phyloP scores from a whole-genome alignment of 2,888 invertebrate genomes.

The Myopa testacea region DNA sequence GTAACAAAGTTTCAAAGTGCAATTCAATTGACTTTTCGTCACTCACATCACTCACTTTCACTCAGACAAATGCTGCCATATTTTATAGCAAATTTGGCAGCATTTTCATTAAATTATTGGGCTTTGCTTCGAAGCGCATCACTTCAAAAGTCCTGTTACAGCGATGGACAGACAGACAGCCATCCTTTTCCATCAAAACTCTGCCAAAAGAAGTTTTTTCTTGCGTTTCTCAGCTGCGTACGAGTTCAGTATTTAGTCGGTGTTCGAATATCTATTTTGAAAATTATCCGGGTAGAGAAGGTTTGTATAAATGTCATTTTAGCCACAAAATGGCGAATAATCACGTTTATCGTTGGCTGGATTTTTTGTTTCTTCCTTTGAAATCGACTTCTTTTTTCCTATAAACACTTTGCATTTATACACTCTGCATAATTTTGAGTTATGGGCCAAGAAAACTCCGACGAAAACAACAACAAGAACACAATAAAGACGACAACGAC shows the following conservation, averaged over 20 bases:
- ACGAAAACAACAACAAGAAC: background rate
- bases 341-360: slow-evolving; percentile 18
- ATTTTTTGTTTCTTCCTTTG: background rate
- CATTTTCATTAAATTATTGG: background rate
- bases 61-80: background rate
- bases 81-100: slow-evolving; percentile 16
- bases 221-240: background rate
- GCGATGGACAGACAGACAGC: background rate
- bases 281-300: background rate
- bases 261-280: background rate
- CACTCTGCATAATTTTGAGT: slow-evolving; percentile 30
- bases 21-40: no score
- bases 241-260: background rate
- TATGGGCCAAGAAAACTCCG: slow-evolving; percentile 6
- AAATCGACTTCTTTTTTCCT: background rate
- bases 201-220: background rate
- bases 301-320: slow-evolving; percentile 16
- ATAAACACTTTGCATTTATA: background rate
- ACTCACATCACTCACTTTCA: slow-evolving; percentile 16
- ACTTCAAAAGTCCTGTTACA: no score
- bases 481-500: background rate
- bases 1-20: no score
- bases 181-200: background rate
- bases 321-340: slow-evolving; percentile 27
- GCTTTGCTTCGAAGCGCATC: no score